phyloP scores from a whole-genome alignment of 1,140 invertebrate genomes.

The Agraylea sexmaculata region DNA sequence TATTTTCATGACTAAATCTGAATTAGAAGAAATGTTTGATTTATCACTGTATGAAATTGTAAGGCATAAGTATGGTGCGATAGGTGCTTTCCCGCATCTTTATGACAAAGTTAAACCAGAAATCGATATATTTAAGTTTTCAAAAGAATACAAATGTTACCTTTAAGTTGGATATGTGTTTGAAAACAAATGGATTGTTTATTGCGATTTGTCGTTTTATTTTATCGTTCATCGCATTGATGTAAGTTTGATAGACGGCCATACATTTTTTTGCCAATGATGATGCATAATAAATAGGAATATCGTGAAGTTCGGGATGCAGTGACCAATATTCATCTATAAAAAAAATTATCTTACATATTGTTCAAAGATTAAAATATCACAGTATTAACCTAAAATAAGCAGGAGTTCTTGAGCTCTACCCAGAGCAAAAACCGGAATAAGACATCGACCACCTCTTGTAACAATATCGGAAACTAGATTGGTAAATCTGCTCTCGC shows the following conservation, averaged over 20 bases:
- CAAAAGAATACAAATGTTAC: conserved; percentile 34
- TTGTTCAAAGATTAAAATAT: conserved; percentile 1
- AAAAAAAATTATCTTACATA: conserved; percentile 19
- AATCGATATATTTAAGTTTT: conserved; percentile 47
- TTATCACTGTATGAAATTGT: conserved; percentile 62
- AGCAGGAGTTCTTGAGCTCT: conserved; percentile 93
- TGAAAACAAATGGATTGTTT: conserved; percentile 98
- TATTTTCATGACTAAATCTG: conserved; percentile 71
- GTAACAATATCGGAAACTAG: conserved; percentile 93
- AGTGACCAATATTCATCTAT: conserved; percentile 95
- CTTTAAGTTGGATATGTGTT: conserved; percentile 97
- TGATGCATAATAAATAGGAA: conserved; percentile 99
- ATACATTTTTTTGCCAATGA: conserved; percentile 99
- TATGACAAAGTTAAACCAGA: conserved; percentile 75
- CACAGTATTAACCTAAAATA: conserved; percentile 57
- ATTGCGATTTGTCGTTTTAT: conserved; percentile 93
- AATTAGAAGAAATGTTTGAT: conserved; percentile 77
- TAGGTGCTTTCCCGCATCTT: conserved; percentile 66
- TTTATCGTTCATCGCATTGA: conserved; percentile 98
- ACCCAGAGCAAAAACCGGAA: conserved; percentile 97
- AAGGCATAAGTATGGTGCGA: conserved; percentile 47
- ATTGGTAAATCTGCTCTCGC: conserved; percentile 89
- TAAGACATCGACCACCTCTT: conserved; percentile 91
- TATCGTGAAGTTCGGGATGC: conserved; percentile 96
- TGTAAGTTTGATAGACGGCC: conserved; percentile 99